Conservation (phyloP, 2,113 vertebrate species). For the Phainopepla nitens region DNA sequence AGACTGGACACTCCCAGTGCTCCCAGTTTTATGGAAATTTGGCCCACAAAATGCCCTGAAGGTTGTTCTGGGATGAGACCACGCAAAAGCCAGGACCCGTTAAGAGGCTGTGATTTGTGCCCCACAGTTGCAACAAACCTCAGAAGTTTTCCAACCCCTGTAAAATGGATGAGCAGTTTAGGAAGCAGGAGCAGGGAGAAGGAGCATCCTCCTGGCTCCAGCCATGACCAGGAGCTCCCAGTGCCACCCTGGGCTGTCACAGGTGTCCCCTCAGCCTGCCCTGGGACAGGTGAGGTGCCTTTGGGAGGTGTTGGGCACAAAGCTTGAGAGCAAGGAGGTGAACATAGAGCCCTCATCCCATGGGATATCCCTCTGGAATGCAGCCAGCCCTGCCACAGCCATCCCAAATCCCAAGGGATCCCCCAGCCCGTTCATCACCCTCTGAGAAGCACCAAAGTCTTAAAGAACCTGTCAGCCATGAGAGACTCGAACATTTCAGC, state of each 20-base stretch:
- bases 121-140: accelerated
- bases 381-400: not conserved
- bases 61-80: not conserved
- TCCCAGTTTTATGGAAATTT: not conserved
- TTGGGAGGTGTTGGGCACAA: not conserved
- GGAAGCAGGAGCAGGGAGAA: not conserved
- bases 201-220: not conserved
- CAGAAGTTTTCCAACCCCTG: not conserved
- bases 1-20: not conserved
- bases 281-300: too few species aligned
- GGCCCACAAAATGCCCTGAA: not conserved
- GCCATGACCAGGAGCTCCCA: not conserved
- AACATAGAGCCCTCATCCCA: not conserved
- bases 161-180: accelerated
- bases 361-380: not conserved
- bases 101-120: accelerated
- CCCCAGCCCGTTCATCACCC: not conserved
- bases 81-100: not conserved
- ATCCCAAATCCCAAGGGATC: not conserved
- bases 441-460: not conserved
- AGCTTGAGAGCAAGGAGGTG: accelerated
- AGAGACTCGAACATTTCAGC: not conserved
- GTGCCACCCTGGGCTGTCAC: not conserved
- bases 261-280: not conserved
- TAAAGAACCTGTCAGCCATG: not conserved